phyloP scores from a whole-genome alignment of 1,140 invertebrate genomes.

The Babylonia areolata region DNA sequence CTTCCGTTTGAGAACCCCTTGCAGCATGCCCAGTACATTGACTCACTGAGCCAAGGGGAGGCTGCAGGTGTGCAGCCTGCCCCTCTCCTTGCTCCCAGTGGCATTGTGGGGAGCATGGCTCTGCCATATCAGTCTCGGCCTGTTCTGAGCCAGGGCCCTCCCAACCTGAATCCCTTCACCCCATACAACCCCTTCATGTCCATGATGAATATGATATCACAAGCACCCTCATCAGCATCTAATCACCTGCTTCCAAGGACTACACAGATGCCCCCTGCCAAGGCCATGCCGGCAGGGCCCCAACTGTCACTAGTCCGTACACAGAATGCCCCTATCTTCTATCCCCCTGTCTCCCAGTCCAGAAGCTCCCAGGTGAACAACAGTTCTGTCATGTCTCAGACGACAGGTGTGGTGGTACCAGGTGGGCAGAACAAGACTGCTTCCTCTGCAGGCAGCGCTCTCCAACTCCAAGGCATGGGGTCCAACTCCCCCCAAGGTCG shows the following conservation, averaged over 20 bases:
- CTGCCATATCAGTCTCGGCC: constrained; percentile 45
- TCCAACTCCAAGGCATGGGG: neutral
- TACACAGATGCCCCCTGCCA: neutral
- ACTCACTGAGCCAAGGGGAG: constrained; percentile 40
- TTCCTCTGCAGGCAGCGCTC: neutral
- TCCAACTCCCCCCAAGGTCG: neutral
- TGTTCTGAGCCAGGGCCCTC: constrained; percentile 43
- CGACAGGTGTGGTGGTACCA: neutral
- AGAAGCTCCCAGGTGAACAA: neutral
- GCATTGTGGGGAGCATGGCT: constrained; percentile 38
- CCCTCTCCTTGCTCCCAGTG: constrained; percentile 23
- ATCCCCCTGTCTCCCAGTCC: neutral
- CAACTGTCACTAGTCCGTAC: neutral
- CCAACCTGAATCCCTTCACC: constrained; percentile 48
- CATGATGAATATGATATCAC: constrained; percentile 36
- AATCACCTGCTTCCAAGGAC: neutral
- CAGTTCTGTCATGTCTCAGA: neutral
- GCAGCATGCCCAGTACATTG: constrained; percentile 69
- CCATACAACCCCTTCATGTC: constrained; percentile 30
- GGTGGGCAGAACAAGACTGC: neutral
- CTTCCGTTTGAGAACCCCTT: constrained; percentile 71
- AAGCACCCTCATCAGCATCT: neutral
- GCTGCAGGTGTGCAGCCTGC: neutral
- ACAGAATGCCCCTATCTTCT: constrained; percentile 11
- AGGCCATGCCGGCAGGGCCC: neutral